A percentile compares a stretch with the other conserved stretches of the same genome.
Conservation (phyloP, 35 echinoderm and acorn worm species). For the Patiria miniata region DNA sequence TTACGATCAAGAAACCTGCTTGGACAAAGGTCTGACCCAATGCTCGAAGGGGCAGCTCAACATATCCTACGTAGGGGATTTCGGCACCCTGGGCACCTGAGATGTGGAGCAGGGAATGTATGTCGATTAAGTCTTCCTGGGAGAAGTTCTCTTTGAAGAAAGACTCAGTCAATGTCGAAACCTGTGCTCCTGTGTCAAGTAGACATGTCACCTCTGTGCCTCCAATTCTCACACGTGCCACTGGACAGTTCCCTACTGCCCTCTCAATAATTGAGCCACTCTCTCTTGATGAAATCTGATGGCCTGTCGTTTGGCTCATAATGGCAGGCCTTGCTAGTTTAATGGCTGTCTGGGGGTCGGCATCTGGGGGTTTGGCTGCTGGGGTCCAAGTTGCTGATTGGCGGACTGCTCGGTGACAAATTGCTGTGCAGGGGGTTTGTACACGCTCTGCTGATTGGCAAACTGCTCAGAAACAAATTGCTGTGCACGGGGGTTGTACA, state of each 20-base stretch:
- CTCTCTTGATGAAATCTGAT: not conserved
- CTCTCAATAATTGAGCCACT: conserved; percentile 36
- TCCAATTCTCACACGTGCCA: conserved; percentile 28
- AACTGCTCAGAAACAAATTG: not conserved
- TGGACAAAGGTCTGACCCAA: conserved; percentile 51
- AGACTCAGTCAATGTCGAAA: conserved; percentile 70
- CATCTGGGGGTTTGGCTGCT: not conserved
- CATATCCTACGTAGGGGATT: too few relatives aligned
- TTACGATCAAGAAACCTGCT: conserved; percentile 66
- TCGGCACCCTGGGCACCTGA: conserved; percentile 58
- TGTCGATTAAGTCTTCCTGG: conserved; percentile 57
- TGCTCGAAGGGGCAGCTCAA: conserved; percentile 45
- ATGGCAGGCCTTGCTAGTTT: conserved; percentile 49
- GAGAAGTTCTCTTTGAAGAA: conserved; percentile 71
- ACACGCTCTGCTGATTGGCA: too few relatives aligned
- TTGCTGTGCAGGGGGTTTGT: too few relatives aligned
- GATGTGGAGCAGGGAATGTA: conserved; percentile 24
- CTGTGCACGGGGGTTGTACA: not conserved
- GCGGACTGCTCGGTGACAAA: not conserved
- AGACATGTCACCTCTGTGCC: conserved; percentile 45
- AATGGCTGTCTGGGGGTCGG: too few relatives aligned
- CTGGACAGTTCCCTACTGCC: conserved; percentile 66
- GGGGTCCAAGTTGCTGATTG: not conserved
- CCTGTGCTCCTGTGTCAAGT: too few relatives aligned
- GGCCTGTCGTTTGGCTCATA: conserved; percentile 52